Conservation (phyloP, 2,888 invertebrate species). For the Pseudanteris insignis region DNA sequence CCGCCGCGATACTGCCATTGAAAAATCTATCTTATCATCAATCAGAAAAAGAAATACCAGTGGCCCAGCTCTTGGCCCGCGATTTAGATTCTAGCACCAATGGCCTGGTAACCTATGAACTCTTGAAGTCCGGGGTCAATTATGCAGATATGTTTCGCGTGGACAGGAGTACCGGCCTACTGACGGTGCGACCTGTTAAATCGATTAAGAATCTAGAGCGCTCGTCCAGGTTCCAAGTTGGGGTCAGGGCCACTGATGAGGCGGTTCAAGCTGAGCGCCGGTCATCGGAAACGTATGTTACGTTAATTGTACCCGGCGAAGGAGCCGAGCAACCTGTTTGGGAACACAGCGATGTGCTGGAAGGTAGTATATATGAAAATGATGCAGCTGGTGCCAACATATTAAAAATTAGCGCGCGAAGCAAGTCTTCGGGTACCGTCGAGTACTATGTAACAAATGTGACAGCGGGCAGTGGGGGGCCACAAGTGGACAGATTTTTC, state of each 20-base stretch:
- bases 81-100: constrained; percentile 93
- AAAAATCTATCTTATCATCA: constrained; percentile 60
- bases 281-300: constrained; percentile 87
- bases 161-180: constrained; percentile 79
- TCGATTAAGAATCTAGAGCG: constrained; percentile 72
- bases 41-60: constrained; percentile 71
- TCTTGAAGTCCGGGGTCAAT: constrained; percentile 73
- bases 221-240: constrained; percentile 78
- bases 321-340: constrained; percentile 63
- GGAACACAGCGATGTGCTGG: constrained; percentile 70
- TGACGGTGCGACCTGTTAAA: constrained; percentile 69
- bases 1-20: constrained; percentile 82
- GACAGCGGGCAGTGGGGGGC: constrained; percentile 73
- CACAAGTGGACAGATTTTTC: constrained; percentile 87
- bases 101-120: constrained; percentile 89
- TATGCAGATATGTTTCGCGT: constrained; percentile 80
- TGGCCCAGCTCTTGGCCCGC: constrained; percentile 82
- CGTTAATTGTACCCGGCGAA: constrained; percentile 77
- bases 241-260: constrained; percentile 90
- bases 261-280: constrained; percentile 88
- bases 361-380: constrained; percentile 88
- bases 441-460: constrained; percentile 93
- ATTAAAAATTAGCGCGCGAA: constrained; percentile 79
- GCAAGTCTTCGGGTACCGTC: constrained; percentile 72
- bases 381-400: constrained; percentile 88